Conservation (phyloP, 2,113 vertebrate species). For the Bucco capensis region DNA sequence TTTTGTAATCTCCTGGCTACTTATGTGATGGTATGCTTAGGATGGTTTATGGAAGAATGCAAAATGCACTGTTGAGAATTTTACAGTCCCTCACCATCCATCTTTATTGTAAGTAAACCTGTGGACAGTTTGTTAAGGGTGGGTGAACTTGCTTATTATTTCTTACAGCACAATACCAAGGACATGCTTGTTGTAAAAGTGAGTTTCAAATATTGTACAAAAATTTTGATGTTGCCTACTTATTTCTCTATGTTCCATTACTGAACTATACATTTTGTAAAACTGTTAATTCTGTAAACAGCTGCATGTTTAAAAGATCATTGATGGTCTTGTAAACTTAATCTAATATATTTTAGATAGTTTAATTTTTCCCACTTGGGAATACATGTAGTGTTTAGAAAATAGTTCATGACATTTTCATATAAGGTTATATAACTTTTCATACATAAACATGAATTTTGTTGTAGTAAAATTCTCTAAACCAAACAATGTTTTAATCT, state of each 20-base stretch:
- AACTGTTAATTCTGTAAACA: conserved; percentile 84
- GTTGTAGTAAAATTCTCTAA: conserved; percentile 82
- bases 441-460: conserved; percentile 83
- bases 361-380: conserved; percentile 82
- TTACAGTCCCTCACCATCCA: conserved; percentile 68
- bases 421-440: conserved; percentile 86
- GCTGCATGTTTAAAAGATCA: conserved; percentile 89
- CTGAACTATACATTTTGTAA: conserved; percentile 79
- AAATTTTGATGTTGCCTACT: conserved; percentile 72
- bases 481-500: conserved; percentile 80
- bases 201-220: conserved; percentile 74
- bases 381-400: conserved; percentile 80
- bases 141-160: conserved; percentile 69
- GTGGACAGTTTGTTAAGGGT: conserved; percentile 73
- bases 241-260: conserved; percentile 77
- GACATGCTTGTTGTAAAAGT: conserved; percentile 79
- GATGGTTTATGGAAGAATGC: conserved; percentile 69
- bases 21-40: conserved; percentile 66
- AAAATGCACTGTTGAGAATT: conserved; percentile 73
- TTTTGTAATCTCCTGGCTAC: conserved; percentile 76
- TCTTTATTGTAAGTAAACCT: conserved; percentile 73
- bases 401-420: conserved; percentile 80
- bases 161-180: conserved; percentile 81
- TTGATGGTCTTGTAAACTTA: conserved; percentile 80
- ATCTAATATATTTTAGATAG: conserved; percentile 86